Evolutionary conservation across 2,888 invertebrate genomes (phyloP), one percentile per base, ranked within the genome.

Genomic region (Netelia melanura): DNA sequence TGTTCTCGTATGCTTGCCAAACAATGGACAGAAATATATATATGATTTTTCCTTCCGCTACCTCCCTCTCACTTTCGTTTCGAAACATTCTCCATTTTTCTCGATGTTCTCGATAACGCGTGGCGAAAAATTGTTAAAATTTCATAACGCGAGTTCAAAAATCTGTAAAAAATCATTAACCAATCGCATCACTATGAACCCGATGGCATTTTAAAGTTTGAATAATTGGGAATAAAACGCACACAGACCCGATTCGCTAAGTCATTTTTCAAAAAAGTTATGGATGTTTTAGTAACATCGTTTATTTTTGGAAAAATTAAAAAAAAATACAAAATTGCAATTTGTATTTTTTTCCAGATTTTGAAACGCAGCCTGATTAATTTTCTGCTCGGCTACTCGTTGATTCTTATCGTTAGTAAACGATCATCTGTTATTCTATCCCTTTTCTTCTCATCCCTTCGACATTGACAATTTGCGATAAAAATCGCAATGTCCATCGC

Each of bases 11-110:
- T 62, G 54, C 64, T 68, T 65, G 58, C 58, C 84, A 81, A 86
- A 87, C 86, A 87, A 85, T 86, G 67, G 82, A 84, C 62, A 58
- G 61, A 81, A 83, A 68, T 54, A 44, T 77, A 74, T 81, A 74
- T 81, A 74, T 83, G 23, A 68, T 80, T 56, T 10, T 43, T 64
- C 25, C 25, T 52, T 77, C 67, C 70, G 44, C 56, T 58, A 30
- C 68, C 11, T 56, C 48, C 25, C 30, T 6, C 58, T 21, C 58
- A 21, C n/a, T 2, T 48, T 48, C 11, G 48, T 10, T 14, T 48
- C 11, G 14, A 48, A 48, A 48, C 14, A 14, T 48, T 14, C 48
- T 48, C 6, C 6, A 38, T 48, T 48, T 48, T 14, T 48, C 48
- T 48, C 14, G 14, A 14, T 48, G 3, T 48, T 14, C 11, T 48